Evolutionary conservation across 2,888 invertebrate species (phyloP).

Genomic region (Microdon myrmicae): DNA sequence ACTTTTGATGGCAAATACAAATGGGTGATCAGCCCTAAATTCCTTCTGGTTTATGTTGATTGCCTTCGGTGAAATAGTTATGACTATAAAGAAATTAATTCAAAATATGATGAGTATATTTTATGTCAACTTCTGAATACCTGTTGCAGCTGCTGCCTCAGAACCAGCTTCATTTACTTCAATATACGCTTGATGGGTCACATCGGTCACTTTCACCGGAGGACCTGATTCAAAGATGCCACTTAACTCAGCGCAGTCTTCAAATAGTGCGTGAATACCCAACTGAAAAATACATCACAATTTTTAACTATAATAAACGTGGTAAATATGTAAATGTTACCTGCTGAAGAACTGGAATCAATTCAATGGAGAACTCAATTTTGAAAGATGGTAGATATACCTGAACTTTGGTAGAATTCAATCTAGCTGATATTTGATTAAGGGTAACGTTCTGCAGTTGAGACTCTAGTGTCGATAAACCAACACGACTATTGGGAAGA

Average conservation of each 20-base stretch:
- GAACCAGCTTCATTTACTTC: slow-evolving; percentile 90
- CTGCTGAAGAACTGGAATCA: slow-evolving; percentile 73
- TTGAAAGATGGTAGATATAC: slow-evolving; percentile 82
- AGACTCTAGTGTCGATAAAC: slow-evolving; percentile 72
- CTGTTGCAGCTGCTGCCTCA: slow-evolving; percentile 86
- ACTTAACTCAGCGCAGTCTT: slow-evolving; percentile 70
- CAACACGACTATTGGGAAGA: slow-evolving; percentile 76
- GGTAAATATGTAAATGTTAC: slow-evolving; percentile 69
- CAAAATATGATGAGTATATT: no score
- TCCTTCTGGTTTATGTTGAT: no score
- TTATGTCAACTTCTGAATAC: no score
- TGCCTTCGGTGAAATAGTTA: no score
- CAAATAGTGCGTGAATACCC: slow-evolving; percentile 77
- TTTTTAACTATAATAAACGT: neutral
- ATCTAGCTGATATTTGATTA: slow-evolving; percentile 67
- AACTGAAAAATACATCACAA: slow-evolving; percentile 67
- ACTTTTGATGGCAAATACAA: no score
- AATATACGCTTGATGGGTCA: slow-evolving; percentile 86
- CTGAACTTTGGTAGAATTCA: slow-evolving; percentile 68
- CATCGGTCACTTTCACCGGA: slow-evolving; percentile 73
- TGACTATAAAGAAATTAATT: no score
- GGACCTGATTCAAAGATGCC: slow-evolving; percentile 69
- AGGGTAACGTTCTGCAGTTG: slow-evolving; percentile 72
- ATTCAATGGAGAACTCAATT: slow-evolving; percentile 78
- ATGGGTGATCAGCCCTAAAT: no score